Conservation (phyloP, 1,140 invertebrate species). For the Polypedilum vanderplanki region DNA sequence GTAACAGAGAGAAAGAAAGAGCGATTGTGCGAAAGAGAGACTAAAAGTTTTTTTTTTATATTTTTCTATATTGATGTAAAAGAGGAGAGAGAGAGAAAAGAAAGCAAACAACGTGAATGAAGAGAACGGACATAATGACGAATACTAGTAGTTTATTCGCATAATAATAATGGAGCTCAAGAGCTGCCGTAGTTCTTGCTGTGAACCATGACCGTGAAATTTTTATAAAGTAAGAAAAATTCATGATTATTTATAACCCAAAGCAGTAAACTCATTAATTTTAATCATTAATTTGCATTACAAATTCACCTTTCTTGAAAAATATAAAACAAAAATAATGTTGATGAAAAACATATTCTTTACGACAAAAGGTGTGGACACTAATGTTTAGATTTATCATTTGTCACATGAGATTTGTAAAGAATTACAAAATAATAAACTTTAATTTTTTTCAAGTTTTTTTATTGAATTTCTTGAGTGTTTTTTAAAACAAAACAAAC, state of each 20-base stretch:
- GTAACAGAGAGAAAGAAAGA: background rate
- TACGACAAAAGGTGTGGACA: too few species aligned
- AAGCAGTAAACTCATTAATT: slow-evolving; percentile 16
- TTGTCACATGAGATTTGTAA: too few species aligned
- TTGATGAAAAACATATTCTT: too few species aligned
- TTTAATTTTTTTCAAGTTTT: too few species aligned
- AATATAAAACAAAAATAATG: background rate
- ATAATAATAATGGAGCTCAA: background rate
- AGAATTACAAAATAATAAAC: too few species aligned
- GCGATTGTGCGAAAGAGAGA: background rate
- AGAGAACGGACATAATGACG: slow-evolving; percentile 13
- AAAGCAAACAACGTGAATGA: slow-evolving; percentile 18
- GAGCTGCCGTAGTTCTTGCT: background rate
- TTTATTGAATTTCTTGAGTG: too few species aligned
- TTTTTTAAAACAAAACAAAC: too few species aligned
- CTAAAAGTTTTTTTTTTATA: background rate
- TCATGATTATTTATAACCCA: slow-evolving; percentile 13
- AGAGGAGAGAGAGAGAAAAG: background rate
- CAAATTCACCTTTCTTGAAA: slow-evolving; percentile 3
- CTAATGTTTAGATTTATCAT: too few species aligned
- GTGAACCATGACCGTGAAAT: slow-evolving; percentile 16
- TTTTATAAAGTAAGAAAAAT: slow-evolving; percentile 17
- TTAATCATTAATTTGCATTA: slow-evolving; percentile 20
- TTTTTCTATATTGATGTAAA: background rate
- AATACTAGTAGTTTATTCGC: slow-evolving; percentile 4